Percentiles rank a stretch among this genome's conserved stretches.
Evolutionary conservation across 1,140 invertebrate species (phyloP).

Genomic region (Paraescarpia echinospica): DNA sequence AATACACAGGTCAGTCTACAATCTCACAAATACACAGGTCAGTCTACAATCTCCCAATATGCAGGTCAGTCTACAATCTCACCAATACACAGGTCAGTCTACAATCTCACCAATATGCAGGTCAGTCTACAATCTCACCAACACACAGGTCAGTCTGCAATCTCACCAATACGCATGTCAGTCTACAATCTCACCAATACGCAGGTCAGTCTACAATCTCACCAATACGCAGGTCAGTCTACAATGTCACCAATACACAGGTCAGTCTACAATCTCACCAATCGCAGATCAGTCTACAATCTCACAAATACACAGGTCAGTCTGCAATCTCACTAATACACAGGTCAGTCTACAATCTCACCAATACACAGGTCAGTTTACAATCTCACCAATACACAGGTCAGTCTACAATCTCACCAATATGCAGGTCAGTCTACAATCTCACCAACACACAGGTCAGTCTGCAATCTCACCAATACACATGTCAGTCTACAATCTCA

Average conservation of each 20-base stretch:
- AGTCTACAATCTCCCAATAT: neutral
- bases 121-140: neutral
- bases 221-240: neutral
- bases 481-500: neutral
- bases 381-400: neutral
- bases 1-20: neutral
- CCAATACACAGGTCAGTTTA: neutral
- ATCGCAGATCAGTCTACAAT: neutral
- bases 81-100: neutral
- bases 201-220: neutral
- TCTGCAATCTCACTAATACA: neutral
- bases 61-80: neutral
- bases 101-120: neutral
- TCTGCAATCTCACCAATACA: neutral
- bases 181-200: neutral
- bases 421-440: neutral
- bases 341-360: neutral
- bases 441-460: neutral
- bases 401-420: neutral
- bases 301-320: neutral
- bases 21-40: neutral
- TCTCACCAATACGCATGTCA: neutral
- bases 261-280: neutral
- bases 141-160: neutral
- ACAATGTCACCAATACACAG: neutral